phyloP scores from a whole-genome alignment of 2,888 invertebrate species.

The Drosophila mimica region DNA sequence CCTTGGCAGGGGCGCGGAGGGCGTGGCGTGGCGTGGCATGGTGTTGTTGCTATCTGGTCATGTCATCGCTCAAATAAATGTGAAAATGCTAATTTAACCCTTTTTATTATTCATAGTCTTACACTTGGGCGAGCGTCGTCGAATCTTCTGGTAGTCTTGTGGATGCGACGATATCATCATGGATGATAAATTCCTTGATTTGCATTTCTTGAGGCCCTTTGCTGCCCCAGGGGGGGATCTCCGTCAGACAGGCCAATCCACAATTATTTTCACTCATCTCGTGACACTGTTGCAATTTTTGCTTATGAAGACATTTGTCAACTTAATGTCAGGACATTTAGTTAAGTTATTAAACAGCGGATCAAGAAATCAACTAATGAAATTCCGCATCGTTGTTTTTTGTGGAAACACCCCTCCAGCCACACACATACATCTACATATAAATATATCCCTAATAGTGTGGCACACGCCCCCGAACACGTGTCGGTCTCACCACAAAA shows the following conservation, averaged over 20 bases:
- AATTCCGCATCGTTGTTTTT: slow-evolving; percentile 12
- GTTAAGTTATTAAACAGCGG: slow-evolving; percentile 67
- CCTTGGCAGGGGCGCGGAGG: slow-evolving; percentile 15
- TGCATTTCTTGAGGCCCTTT: slow-evolving; percentile 73
- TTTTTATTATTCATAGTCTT: slow-evolving; percentile 84
- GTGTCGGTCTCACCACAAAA: slow-evolving; percentile 45
- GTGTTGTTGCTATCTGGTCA: slow-evolving; percentile 52
- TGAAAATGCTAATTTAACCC: slow-evolving; percentile 84
- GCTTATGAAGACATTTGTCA: slow-evolving; percentile 78
- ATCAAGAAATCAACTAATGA: slow-evolving; percentile 40
- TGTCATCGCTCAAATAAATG: slow-evolving; percentile 82
- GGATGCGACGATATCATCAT: slow-evolving; percentile 41
- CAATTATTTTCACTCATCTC: slow-evolving; percentile 44
- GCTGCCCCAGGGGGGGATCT: slow-evolving; percentile 45
- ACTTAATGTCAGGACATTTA: slow-evolving; percentile 66
- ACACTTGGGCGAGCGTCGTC: slow-evolving; percentile 64
- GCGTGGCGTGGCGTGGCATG: slow-evolving; percentile 25
- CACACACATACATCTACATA: not conserved
- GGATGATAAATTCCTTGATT: slow-evolving; percentile 74
- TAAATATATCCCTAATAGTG: slow-evolving; percentile 47
- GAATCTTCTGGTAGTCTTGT: slow-evolving; percentile 31
- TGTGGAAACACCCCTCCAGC: not conserved
- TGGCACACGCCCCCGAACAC: slow-evolving; percentile 54
- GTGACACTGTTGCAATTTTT: slow-evolving; percentile 47
- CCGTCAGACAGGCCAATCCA: slow-evolving; percentile 14